Evolutionary conservation across 2,113 vertebrate genomes (phyloP).

Genomic region (Brachyhypopomus gauderio): DNA sequence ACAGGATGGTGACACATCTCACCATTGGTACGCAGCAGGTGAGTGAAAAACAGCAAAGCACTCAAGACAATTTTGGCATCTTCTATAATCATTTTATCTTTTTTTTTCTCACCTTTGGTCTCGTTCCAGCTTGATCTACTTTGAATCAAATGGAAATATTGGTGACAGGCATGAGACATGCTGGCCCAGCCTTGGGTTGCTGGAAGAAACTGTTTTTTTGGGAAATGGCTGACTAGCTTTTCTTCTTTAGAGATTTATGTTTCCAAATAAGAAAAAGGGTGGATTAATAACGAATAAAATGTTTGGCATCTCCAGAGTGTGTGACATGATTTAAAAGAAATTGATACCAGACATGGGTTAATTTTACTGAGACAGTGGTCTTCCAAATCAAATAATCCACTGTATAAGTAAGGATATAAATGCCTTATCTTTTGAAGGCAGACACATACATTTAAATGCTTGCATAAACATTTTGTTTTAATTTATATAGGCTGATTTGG

Average conservation of each 20-base stretch:
- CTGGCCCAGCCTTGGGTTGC: not conserved
- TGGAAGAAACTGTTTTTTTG: not conserved
- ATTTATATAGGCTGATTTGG: conserved; percentile 51
- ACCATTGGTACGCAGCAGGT: not conserved
- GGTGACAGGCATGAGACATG: too few relatives aligned
- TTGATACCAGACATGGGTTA: conserved; percentile 33
- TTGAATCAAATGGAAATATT: not conserved
- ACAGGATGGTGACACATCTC: not conserved
- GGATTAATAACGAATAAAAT: conserved; percentile 36
- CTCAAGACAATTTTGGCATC: not conserved
- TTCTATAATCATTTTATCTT: not conserved
- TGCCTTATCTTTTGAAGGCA: conserved; percentile 40
- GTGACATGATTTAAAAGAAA: conserved; percentile 28
- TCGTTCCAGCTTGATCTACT: not conserved
- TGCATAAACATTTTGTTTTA: conserved; percentile 40
- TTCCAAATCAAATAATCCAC: conserved; percentile 49
- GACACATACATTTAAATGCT: conserved; percentile 37
- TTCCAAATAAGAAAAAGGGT: conserved; percentile 11
- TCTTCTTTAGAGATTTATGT: conserved; percentile 25
- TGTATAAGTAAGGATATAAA: conserved; percentile 34
- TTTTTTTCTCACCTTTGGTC: not conserved
- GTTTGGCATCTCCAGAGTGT: conserved; percentile 27
- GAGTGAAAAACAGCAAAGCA: not conserved
- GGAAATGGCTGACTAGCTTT: not conserved
- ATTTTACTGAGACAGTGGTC: conserved; percentile 8